Evolutionary conservation across 2,888 invertebrate genomes (phyloP).

Genomic region (Pyrocoelia pectoralis): DNA sequence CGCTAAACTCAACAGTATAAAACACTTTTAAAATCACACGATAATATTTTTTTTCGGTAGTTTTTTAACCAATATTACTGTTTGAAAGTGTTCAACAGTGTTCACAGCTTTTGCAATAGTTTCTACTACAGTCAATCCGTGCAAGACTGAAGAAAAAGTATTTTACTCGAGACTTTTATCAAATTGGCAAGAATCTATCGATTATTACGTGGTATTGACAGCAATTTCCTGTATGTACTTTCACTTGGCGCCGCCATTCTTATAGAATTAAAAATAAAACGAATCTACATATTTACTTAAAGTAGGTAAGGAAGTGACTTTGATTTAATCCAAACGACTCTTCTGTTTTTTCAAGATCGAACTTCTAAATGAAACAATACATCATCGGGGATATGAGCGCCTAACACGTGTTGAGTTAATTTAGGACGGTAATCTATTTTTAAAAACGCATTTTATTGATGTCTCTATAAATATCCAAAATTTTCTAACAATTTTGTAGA

Average conservation of each 20-base stretch:
- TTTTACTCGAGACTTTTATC: no score
- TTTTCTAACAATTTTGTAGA: not conserved
- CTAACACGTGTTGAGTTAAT: conserved; percentile 2
- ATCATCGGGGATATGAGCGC: not conserved
- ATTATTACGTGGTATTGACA: not conserved
- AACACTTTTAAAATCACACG: no score
- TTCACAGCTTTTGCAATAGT: no score
- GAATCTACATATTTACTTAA: not conserved
- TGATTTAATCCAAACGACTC: not conserved
- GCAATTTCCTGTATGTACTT: not conserved
- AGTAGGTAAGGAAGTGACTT: not conserved
- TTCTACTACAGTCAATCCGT: no score
- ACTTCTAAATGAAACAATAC: not conserved
- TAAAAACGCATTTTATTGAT: not conserved
- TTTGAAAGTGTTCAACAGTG: no score
- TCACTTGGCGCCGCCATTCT: not conserved
- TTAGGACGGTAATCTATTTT: not conserved
- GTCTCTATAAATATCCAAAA: not conserved
- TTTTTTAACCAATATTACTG: no score
- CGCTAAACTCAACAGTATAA: no score
- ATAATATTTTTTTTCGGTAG: no score
- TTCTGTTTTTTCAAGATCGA: not conserved
- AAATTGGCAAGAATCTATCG: no score
- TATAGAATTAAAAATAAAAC: not conserved
- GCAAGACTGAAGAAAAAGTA: no score